Percentiles rank a stretch among this genome's conserved stretches.
Evolutionary conservation across 2,797 vertebrate species (phyloP).

Genomic region (Argyrosomus regius): DNA sequence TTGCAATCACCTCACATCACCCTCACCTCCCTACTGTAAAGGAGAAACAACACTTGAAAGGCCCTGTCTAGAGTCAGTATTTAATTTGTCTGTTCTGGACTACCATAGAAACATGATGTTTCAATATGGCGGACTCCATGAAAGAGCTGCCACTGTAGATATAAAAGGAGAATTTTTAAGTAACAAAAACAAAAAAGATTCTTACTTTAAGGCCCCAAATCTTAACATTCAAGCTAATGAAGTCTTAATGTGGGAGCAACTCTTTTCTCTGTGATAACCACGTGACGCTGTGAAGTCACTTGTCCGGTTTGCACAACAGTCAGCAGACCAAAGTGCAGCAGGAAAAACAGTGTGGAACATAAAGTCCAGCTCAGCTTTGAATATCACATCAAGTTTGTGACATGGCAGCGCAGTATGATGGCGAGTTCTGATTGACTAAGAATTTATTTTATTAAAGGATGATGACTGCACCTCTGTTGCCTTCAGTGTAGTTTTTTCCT

Average conservation of each 20-base stretch:
- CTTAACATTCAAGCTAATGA: conserved; percentile 5
- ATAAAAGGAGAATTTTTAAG: no score
- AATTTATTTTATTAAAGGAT: conserved; percentile 10
- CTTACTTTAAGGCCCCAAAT: no score
- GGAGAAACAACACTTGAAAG: no score
- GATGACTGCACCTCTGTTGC: conserved; percentile 40
- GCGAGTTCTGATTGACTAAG: neutral
- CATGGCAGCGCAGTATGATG: neutral
- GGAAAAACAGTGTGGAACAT: conserved; percentile 27
- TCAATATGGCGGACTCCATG: no score
- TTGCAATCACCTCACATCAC: no score
- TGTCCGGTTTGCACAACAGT: conserved; percentile 43
- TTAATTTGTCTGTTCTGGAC: no score
- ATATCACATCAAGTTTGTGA: neutral
- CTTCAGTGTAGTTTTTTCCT: conserved; percentile 31
- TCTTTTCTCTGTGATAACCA: conserved; percentile 10
- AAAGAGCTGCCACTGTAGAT: no score
- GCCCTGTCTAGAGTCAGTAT: no score
- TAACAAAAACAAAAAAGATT: no score
- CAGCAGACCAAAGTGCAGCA: conserved; percentile 51
- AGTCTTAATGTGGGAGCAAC: neutral
- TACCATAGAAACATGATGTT: no score
- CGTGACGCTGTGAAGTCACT: conserved; percentile 39
- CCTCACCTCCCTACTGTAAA: no score
- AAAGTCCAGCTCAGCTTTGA: conserved; percentile 5